Conservation (phyloP, 2,113 vertebrate genomes). For the Hyla sarda region DNA sequence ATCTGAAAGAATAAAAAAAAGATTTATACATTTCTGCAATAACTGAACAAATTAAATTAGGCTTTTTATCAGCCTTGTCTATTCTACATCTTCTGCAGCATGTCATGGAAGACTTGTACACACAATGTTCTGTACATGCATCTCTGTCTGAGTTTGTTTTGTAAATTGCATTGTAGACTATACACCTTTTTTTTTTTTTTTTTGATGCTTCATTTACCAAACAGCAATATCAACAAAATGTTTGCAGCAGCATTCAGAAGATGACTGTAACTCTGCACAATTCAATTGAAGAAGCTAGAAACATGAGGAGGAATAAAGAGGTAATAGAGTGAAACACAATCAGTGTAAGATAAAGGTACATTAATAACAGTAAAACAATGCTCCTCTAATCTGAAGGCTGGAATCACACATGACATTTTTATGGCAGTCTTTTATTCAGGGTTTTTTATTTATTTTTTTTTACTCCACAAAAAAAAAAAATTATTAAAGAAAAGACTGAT, state of each 20-base stretch:
- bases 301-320: background rate
- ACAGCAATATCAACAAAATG: background rate
- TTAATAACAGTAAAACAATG: background rate
- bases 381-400: background rate
- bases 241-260: background rate
- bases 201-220: background rate
- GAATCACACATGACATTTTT: too few species aligned
- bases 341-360: background rate
- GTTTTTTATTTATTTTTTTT: too few species aligned
- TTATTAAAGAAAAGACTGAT: too few species aligned
- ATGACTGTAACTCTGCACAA: background rate
- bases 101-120: slow-evolving; percentile 22
- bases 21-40: background rate
- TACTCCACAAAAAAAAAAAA: too few species aligned
- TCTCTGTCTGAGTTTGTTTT: background rate
- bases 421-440: too few species aligned
- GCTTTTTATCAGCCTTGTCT: background rate
- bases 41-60: background rate
- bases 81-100: background rate
- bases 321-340: background rate
- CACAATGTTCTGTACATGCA: background rate
- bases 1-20: background rate
- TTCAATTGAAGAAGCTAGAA: background rate
- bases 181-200: background rate
- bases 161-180: background rate